A percentile compares a stretch with the other conserved stretches of the same genome.
Evolutionary conservation across 2,113 vertebrate species (phyloP).

Genomic region (Deroptyus accipitrinus): DNA sequence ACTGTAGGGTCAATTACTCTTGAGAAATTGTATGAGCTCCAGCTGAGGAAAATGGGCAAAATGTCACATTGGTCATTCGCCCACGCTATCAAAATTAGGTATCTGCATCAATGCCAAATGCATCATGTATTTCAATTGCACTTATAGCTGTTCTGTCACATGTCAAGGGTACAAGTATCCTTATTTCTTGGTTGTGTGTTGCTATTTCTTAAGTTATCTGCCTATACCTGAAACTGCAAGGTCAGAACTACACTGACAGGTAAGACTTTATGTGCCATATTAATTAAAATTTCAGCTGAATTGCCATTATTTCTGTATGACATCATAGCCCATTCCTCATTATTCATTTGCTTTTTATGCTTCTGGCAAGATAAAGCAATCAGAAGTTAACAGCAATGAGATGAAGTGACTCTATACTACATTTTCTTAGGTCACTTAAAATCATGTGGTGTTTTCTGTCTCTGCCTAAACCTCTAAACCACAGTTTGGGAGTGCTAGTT

Average conservation of each 20-base stretch:
- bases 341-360: neutral
- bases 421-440: neutral
- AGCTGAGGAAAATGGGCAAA: constrained; percentile 30
- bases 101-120: constrained; percentile 31
- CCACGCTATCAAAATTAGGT: constrained; percentile 12
- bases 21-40: constrained; percentile 16
- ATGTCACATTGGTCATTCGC: neutral
- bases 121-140: constrained; percentile 38
- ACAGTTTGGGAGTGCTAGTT: neutral
- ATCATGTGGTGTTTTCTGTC: neutral
- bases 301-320: constrained; percentile 11
- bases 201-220: constrained; percentile 23
- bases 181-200: neutral
- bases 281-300: constrained; percentile 45
- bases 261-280: neutral
- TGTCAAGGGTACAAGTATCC: constrained; percentile 26
- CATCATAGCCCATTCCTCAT: neutral
- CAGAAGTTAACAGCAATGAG: constrained; percentile 27
- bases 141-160: constrained; percentile 18
- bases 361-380: constrained; percentile 4
- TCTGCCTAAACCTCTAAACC: neutral
- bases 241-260: constrained; percentile 13
- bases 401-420: neutral
- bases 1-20: neutral
- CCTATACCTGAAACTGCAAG: constrained; percentile 10